phyloP scores from a whole-genome alignment of 2,113 vertebrate genomes.

The Dasyornis broadbenti region DNA sequence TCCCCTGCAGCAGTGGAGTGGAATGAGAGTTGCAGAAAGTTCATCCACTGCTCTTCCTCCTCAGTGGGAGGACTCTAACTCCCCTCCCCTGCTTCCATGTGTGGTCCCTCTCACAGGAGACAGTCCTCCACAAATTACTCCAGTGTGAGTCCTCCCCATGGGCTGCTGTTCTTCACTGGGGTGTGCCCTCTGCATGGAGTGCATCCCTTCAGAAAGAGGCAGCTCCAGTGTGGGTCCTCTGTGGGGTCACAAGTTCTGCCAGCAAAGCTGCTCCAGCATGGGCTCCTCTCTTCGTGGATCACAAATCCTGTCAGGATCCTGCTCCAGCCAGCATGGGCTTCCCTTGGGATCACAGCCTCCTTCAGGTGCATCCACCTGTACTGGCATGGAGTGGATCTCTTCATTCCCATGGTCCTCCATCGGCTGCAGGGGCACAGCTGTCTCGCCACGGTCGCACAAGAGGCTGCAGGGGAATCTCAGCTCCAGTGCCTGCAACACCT shows the following conservation, averaged over 20 bases:
- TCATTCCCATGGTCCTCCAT: rapidly evolving
- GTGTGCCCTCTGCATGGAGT: no score
- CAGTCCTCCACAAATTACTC: no score
- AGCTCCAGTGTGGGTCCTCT: background rate
- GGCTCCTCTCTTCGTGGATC: background rate
- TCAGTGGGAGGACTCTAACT: background rate
- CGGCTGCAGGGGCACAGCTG: background rate
- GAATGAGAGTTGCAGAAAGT: background rate
- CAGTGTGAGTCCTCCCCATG: background rate
- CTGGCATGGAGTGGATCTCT: background rate
- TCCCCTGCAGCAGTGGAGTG: background rate
- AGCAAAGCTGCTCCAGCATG: background rate
- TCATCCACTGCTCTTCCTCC: background rate
- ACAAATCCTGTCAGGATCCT: background rate
- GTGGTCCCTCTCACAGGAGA: background rate
- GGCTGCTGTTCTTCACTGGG: background rate
- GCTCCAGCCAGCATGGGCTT: background rate
- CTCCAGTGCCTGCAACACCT: background rate
- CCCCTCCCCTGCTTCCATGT: background rate
- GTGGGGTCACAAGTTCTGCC: background rate
- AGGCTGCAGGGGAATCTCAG: background rate
- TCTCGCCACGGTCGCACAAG: background rate
- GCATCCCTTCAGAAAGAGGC: background rate
- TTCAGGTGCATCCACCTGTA: background rate
- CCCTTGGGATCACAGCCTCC: background rate